Base-by-base conservation (phyloP, 2,797 vertebrate genomes). In the Telmatherina bonti region DNA sequence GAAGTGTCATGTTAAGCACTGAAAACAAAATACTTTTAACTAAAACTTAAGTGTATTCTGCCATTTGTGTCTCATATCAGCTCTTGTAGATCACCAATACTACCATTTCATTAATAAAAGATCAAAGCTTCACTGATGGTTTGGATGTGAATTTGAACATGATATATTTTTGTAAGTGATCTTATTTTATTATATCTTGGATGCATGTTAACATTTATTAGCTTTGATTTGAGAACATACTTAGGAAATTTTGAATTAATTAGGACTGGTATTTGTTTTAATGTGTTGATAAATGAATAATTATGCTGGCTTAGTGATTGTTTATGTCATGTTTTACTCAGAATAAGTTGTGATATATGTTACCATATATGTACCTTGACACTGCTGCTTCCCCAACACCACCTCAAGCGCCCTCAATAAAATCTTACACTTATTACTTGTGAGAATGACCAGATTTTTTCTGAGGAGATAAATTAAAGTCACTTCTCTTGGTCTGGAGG, bases 381-480 rank as follows among this genome's bases (percentile, higher is more conserved):
- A 49, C 56, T 33, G 27, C 36, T 67, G 10, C 56, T 36, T 33
- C 11, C 26, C 35, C 49, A 62, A 51, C 49, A 43, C 13, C 62
- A 68, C 55, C 54, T 82, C 31, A 77, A 77, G 52, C 22, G 1
- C 24, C 55, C 54, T 60, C 15, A 86, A 84, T 88, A 72, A 90
- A 88, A 74, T 22, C 30, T 56, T 73, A n/a, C 55, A 76, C 55
- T 68, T 31, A 62, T 7, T 68, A 55, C n/a, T 26, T 63, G 38
- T 56, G 7, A 56, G 45, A 51, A 43, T 51, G 0, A 13, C 3
- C 65, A 61, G 12, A 10, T 73, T 77, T 75, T 61, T 4, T 60
- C 38, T 61, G 13, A 16, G 2, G 9, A n/a, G 43, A 52, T 61
- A 12, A 52, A 57, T 31, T 18, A 61, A 54, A 7, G 30, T 8